phyloP scores from a whole-genome alignment of 2,888 invertebrate species.

The Pterostichus madidus region DNA sequence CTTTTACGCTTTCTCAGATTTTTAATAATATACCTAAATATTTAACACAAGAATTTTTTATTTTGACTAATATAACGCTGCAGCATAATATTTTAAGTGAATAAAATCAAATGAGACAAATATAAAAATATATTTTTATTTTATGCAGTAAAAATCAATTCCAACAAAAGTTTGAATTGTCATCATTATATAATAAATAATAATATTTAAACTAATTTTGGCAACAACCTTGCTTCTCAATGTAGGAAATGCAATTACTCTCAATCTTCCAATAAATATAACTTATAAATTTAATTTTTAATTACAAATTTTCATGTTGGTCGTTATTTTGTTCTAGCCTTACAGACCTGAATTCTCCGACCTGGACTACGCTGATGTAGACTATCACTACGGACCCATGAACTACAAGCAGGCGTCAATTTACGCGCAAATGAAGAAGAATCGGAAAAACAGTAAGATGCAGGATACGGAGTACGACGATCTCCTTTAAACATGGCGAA shows the following conservation, averaged over 20 bases:
- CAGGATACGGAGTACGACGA: constrained; percentile 74
- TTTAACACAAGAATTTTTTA: neutral
- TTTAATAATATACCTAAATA: constrained; percentile 1
- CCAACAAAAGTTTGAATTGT: too few species aligned
- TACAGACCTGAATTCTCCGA: constrained; percentile 88
- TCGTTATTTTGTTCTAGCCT: constrained; percentile 81
- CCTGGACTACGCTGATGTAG: constrained; percentile 93
- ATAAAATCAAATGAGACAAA: too few species aligned
- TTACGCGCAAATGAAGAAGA: constrained; percentile 87
- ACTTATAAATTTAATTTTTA: neutral
- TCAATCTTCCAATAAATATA: neutral
- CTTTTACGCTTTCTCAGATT: constrained; percentile 15
- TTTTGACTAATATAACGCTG: constrained; percentile 8
- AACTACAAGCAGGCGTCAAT: constrained; percentile 94
- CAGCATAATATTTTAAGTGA: too few species aligned
- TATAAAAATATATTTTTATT: too few species aligned
- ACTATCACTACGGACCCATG: constrained; percentile 94
- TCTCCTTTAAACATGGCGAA: constrained; percentile 72
- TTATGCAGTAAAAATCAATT: too few species aligned
- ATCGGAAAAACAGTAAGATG: constrained; percentile 76
- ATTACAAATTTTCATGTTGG: neutral
- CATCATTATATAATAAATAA: too few species aligned
- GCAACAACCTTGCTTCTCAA: too few species aligned
- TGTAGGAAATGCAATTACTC: neutral
- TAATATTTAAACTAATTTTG: too few species aligned